Base-by-base conservation (phyloP, 92 coral and sea anemone genomes). In the Montipora capitata region DNA sequence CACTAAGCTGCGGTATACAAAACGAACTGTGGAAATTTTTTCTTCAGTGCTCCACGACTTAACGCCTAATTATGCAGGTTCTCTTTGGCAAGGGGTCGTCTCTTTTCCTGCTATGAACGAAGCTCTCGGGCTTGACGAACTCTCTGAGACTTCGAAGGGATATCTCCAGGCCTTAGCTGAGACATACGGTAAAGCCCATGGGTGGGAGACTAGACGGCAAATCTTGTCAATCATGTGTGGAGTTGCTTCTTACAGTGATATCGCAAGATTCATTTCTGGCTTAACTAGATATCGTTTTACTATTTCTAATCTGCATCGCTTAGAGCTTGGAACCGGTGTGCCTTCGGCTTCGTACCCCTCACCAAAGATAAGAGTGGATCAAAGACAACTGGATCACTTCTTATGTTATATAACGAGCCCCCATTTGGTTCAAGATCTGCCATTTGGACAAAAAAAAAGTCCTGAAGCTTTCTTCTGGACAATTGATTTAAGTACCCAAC, bases 81-180 rank as follows among this genome's bases (percentile, higher is more conserved):
- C 67, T 72, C 68, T 87, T 73, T 87, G 82, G 91, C 86, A 87
- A 87, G 76, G 81, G n/a, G 48, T 87, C 18, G 69, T 72, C 57
- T 71, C 91, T 7, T 79, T 75, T 35, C 87, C 86, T 12, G 91
- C 86, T 41, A 87, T 86, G 85, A 77, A 68, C 77, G 54, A 77
- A 52, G 86, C 86, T 17, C 80, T 79, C 12, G 74, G 13, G 1
- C 68, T 79, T 10, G 82, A 88, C 11, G 82, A 88, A 58, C 56
- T 88, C 10, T 10, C 81, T 7, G 18, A 72, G 43, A 43, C 87
- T 7, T 72, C 82, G 13, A 79, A 74, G 68, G 17, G 20, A 40
- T 88, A 80, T 63, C 80, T 79, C 6, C 72, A 79, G 91, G 91
- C 80, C 56, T 18, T 78, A 59, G 80, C 91, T 0, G 91, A 80